A percentile compares a stretch with the other conserved stretches of the same genome.
Evolutionary conservation across 2,113 vertebrate genomes (phyloP).

Genomic region (Xenotilapia longispinis): DNA sequence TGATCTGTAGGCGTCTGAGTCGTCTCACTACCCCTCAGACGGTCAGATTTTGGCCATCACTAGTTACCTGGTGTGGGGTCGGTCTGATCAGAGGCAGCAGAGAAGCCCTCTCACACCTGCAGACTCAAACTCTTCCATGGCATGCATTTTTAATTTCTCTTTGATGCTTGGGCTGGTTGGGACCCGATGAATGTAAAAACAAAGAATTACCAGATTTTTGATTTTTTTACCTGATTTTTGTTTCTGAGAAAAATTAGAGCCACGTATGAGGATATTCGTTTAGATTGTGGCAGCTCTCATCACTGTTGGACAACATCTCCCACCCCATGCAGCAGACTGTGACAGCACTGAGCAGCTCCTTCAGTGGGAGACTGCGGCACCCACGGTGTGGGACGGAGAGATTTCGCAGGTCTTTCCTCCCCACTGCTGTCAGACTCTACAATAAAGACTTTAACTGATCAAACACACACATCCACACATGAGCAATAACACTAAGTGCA

Average conservation of each 20-base stretch:
- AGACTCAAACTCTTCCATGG: neutral
- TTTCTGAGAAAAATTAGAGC: neutral
- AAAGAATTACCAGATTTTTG: neutral
- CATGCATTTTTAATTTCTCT: neutral
- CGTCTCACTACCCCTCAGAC: neutral
- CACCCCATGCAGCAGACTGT: no score
- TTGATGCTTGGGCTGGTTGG: neutral
- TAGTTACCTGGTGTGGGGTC: neutral
- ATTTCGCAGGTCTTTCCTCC: no score
- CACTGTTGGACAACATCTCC: no score
- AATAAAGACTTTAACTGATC: no score
- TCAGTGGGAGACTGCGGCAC: no score
- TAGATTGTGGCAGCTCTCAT: neutral
- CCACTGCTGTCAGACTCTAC: no score
- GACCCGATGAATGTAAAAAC: neutral
- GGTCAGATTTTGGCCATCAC: neutral
- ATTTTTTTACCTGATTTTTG: neutral
- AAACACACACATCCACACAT: no score
- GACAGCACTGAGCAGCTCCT: no score
- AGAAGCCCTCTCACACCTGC: neutral
- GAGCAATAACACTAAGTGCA: no score
- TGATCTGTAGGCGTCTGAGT: neutral
- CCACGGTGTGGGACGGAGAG: no score
- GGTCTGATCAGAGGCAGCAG: neutral
- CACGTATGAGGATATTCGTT: neutral